Conservation (phyloP, 2,888 invertebrate species). For the Morpho helenor region DNA sequence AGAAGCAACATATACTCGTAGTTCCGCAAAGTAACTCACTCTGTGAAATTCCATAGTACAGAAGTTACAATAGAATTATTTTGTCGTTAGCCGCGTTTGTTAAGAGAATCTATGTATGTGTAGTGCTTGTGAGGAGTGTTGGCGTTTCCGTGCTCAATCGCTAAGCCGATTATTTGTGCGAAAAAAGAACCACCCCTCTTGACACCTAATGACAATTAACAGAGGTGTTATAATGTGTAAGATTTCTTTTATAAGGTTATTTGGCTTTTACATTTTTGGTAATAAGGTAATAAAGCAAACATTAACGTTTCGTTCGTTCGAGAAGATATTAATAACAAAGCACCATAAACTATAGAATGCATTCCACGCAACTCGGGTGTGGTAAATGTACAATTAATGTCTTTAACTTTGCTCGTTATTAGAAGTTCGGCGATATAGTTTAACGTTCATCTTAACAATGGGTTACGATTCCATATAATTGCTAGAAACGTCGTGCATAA, state of each 20-base stretch:
- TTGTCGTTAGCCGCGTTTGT: too few species aligned
- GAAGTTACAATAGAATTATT: too few species aligned
- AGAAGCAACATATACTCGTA: too few species aligned
- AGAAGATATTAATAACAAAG: conserved; percentile 3
- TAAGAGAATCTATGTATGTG: too few species aligned
- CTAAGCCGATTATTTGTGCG: too few species aligned
- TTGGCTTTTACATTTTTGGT: background rate
- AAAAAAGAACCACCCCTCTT: too few species aligned
- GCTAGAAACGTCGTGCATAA: background rate
- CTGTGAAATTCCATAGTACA: too few species aligned
- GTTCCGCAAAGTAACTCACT: too few species aligned
- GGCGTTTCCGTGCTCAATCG: too few species aligned
- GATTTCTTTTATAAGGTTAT: background rate
- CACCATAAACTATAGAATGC: conserved; percentile 10
- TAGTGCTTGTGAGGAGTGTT: too few species aligned
- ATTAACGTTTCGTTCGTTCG: background rate
- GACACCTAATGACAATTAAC: too few species aligned
- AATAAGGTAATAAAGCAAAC: background rate
- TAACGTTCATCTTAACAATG: conserved; percentile 21
- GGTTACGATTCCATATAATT: background rate
- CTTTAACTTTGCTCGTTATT: conserved; percentile 27
- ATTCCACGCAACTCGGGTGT: conserved; percentile 3
- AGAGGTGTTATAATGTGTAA: too few species aligned
- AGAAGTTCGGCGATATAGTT: conserved; percentile 25
- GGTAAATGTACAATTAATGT: conserved; percentile 25